Conservation (phyloP, 2,797 vertebrate species). For the Schizothorax lantsangensis region DNA sequence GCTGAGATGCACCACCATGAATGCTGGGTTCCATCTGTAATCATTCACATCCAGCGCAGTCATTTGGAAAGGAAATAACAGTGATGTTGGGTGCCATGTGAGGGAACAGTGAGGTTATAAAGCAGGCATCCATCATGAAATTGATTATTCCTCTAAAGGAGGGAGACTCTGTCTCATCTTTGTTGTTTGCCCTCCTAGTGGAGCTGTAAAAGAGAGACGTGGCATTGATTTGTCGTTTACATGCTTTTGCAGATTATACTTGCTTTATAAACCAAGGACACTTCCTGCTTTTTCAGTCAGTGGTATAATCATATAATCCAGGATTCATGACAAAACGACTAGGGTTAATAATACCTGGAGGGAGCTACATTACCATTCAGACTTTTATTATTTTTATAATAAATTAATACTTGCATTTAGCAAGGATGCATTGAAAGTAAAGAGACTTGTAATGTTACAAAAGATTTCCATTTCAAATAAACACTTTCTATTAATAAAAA, state of each 20-base stretch:
- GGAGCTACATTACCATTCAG: neutral
- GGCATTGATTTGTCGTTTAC: slow-evolving; percentile 53
- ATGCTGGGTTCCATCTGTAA: slow-evolving; percentile 17
- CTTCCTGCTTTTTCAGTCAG: slow-evolving; percentile 8
- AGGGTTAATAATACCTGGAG: neutral
- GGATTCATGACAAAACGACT: neutral
- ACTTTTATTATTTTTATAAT: neutral
- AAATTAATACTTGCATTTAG: neutral
- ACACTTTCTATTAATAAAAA: neutral
- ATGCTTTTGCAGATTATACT: slow-evolving; percentile 9
- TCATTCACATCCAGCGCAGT: slow-evolving; percentile 35
- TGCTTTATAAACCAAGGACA: neutral
- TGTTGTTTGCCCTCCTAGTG: slow-evolving; percentile 69
- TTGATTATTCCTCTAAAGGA: slow-evolving; percentile 77
- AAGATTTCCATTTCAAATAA: neutral
- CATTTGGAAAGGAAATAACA: slow-evolving; percentile 18
- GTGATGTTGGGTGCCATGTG: slow-evolving; percentile 35
- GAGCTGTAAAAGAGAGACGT: slow-evolving; percentile 76
- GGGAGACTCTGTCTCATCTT: slow-evolving; percentile 78
- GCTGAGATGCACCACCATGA: neutral
- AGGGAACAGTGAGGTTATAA: slow-evolving; percentile 80
- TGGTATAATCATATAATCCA: neutral
- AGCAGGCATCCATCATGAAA: slow-evolving; percentile 80
- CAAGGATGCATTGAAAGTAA: neutral
- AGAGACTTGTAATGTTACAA: neutral